A percentile compares a stretch with the other conserved stretches of the same genome.
Evolutionary conservation across 2,888 invertebrate genomes (phyloP).

Genomic region (Sphaerophoria taeniata): DNA sequence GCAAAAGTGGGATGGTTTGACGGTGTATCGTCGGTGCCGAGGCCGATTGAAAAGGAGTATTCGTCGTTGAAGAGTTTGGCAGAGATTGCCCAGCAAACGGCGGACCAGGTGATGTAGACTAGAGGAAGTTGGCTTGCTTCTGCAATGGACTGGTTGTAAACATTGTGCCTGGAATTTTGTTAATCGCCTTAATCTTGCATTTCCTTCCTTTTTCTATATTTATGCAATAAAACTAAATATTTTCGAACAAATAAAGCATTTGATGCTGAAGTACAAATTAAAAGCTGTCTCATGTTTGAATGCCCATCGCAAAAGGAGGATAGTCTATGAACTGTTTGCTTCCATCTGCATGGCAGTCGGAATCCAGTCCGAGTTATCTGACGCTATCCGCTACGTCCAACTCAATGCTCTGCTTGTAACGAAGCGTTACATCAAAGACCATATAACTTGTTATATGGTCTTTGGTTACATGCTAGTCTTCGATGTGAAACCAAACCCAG

Average conservation of each 20-base stretch:
- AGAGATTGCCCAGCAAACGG: constrained; percentile 49
- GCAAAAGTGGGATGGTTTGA: constrained; percentile 59
- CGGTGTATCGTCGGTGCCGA: background rate
- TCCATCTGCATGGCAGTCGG: no score
- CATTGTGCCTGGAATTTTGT: constrained; percentile 12
- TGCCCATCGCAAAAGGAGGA: background rate
- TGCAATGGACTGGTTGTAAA: background rate
- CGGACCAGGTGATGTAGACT: background rate
- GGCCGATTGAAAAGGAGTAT: no score
- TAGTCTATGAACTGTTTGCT: no score
- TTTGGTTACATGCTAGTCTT: no score
- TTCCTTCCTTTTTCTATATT: background rate
- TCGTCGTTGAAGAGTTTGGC: background rate
- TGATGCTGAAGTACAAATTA: constrained; percentile 8
- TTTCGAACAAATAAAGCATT: constrained; percentile 10
- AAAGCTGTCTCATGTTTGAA: background rate
- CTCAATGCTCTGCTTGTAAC: no score
- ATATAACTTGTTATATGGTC: no score
- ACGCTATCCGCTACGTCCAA: no score
- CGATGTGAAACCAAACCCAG: no score
- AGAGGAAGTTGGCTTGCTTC: no score
- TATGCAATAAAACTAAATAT: constrained; percentile 16
- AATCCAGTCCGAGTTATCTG: no score
- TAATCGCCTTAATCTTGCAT: background rate
- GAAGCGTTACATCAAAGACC: no score